These are phyloP conservation scores for Macropodus opercularis DNA, from an alignment of 2,797 vertebrate genomes.

Conservation along the genomic window DNA sequence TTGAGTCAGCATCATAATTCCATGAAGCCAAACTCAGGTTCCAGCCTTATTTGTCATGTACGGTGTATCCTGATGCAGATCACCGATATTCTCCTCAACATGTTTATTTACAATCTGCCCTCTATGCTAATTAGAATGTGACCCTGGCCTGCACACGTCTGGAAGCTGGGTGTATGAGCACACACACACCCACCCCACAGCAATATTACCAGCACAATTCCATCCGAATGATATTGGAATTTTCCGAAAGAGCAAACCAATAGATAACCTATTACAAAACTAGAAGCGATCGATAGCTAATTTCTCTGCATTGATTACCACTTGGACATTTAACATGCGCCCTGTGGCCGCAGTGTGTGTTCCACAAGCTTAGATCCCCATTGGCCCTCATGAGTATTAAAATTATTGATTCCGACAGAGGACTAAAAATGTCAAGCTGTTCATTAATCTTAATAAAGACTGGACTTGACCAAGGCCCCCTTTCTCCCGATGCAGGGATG, in stretches of 20 bases:
- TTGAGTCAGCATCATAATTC: slow-evolving; percentile 4
- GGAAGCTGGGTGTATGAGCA: slow-evolving; percentile 17
- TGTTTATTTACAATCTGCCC: slow-evolving; percentile 83
- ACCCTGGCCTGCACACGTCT: slow-evolving; percentile 58
- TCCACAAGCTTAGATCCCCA: slow-evolving; percentile 83
- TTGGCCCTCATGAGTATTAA: slow-evolving; percentile 87
- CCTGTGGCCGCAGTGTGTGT: slow-evolving; percentile 87
- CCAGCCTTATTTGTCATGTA: slow-evolving; percentile 56
- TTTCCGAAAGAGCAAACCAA: slow-evolving; percentile 96
- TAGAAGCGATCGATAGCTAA: slow-evolving; percentile 97
- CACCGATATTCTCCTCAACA: slow-evolving; percentile 69
- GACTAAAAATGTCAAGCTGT: slow-evolving; percentile 92
- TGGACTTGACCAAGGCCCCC: slow-evolving; percentile 78
- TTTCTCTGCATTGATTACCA: slow-evolving; percentile 95
- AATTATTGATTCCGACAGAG: slow-evolving; percentile 87
- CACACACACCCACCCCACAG: slow-evolving; percentile 52
- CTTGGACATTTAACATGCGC: slow-evolving; percentile 93
- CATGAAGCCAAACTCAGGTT: slow-evolving; percentile 48
- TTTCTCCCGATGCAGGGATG: slow-evolving; percentile 67
- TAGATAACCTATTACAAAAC: slow-evolving; percentile 95
- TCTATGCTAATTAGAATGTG: slow-evolving; percentile 89
- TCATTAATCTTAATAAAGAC: slow-evolving; percentile 89
- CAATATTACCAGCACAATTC: slow-evolving; percentile 85
- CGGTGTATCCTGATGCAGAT: slow-evolving; percentile 57
- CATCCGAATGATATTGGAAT: slow-evolving; percentile 91